A percentile compares a stretch with the other conserved stretches of the same genome.
Evolutionary conservation across 2,113 vertebrate genomes (phyloP).

Genomic region (Callocephalon fimbriatum): DNA sequence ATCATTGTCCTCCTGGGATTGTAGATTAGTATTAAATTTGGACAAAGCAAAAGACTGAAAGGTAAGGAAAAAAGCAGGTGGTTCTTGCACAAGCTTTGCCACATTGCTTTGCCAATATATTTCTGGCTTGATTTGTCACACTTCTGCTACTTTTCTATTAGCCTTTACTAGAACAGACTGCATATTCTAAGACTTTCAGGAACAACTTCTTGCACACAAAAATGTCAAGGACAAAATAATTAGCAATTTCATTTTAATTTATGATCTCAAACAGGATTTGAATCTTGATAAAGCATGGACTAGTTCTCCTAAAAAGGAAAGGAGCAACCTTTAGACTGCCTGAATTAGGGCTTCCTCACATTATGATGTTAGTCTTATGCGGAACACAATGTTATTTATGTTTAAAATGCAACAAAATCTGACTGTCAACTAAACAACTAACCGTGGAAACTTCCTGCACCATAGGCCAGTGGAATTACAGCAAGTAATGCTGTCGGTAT

Average conservation of each 20-base stretch:
- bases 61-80: background rate
- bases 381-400: background rate
- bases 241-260: background rate
- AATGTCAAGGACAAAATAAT: slow-evolving; percentile 26
- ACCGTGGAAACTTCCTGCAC: background rate
- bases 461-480: background rate
- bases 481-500: background rate
- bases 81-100: background rate
- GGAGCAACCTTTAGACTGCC: background rate
- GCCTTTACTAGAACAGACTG: background rate
- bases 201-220: slow-evolving; percentile 7
- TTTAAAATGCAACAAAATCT: background rate
- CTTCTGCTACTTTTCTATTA: background rate
- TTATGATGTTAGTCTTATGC: background rate
- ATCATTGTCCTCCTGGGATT: background rate
- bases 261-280: background rate
- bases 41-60: background rate
- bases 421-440: background rate
- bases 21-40: background rate
- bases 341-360: background rate
- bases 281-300: background rate
- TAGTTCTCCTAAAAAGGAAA: background rate
- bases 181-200: background rate
- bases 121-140: background rate
- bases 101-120: background rate